Evolutionary conservation across 2,113 vertebrate species (phyloP).

Genomic region (Corvus hawaiiensis): DNA sequence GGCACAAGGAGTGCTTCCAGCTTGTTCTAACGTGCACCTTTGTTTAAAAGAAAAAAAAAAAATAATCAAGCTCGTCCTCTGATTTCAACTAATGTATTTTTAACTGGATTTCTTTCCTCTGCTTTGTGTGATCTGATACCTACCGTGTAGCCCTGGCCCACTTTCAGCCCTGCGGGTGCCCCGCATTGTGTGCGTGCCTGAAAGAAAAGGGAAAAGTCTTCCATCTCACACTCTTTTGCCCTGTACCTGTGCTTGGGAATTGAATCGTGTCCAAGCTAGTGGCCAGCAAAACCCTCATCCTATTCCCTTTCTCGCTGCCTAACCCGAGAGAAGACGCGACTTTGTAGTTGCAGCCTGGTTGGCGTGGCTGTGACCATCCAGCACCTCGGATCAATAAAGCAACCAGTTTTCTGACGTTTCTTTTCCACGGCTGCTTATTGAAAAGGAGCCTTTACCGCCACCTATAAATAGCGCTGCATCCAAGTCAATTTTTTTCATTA

Average conservation of each 20-base stretch:
- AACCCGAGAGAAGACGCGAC: neutral
- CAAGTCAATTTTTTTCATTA: neutral
- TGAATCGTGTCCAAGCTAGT: neutral
- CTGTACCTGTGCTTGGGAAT: neutral
- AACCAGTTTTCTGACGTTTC: neutral
- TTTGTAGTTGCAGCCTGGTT: neutral
- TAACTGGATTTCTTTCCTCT: slow-evolving; percentile 27
- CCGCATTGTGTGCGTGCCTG: neutral
- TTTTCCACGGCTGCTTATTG: slow-evolving; percentile 6
- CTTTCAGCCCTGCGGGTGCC: slow-evolving; percentile 39
- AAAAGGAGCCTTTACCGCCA: slow-evolving; percentile 52
- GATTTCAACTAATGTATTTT: slow-evolving; percentile 62
- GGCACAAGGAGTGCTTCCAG: slow-evolving; percentile 9
- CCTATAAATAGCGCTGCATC: slow-evolving; percentile 52
- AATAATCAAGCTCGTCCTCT: slow-evolving; percentile 70
- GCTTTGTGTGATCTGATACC: slow-evolving; percentile 22
- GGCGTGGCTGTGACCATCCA: neutral
- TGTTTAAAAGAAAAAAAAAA: slow-evolving; percentile 68
- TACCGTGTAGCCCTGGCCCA: slow-evolving; percentile 41
- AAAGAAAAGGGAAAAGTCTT: neutral
- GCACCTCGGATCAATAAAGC: neutral
- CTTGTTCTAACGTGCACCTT: slow-evolving; percentile 64
- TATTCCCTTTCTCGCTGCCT: neutral
- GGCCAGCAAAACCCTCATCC: neutral
- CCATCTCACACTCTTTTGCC: neutral